Evolutionary conservation across 1,140 invertebrate genomes (phyloP), one percentile per base, ranked within the genome.

Genomic region (Grapholita molesta): DNA sequence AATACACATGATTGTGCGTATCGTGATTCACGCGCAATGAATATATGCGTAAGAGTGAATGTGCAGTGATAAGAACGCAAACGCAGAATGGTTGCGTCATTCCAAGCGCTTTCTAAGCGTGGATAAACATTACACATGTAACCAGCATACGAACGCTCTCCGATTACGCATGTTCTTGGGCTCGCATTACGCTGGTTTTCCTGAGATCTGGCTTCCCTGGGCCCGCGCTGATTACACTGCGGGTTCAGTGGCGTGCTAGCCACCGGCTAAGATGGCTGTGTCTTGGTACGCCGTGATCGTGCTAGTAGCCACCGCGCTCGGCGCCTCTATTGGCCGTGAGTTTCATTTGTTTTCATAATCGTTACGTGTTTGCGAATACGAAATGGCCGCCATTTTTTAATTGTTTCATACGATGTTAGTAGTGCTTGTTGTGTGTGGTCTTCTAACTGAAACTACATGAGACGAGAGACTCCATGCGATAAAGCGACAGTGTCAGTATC

Each of bases 261-360:
- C 83, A 83, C 82, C 69, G 75, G 72, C 67, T 65, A 70, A 70
- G 77, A 91, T 91, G 89, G 89, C 79, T 67, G 87, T 85, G 52
- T 80, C 85, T 75, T 84, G 76, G 83, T 83, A 85, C 78, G 74
- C 83, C 8, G 79, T 88, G 70, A 74, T 78, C 0, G 74, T 84
- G 69, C 84, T 91, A 6, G 86, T 82, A 61, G 83, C 80, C 28
- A 85, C 86, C 18, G 89, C 80, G 25, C 80, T 91, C 30, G 89
- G 87, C 11, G 89, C 89, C 25, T 82, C 86, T 24, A 87, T 90
- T 35, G 76, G 79, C 72, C 84, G 89, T 91, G 72, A 91, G 89
- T 70, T 48, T 70, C 52, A 69, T 61, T 64, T 67, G 35, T 33
- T 68, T 83, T 81, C 67, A 73, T 74, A 83, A 79, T 73, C 28